Evolutionary conservation across 2,113 vertebrate species (phyloP).

Genomic region (Scatophagus argus): DNA sequence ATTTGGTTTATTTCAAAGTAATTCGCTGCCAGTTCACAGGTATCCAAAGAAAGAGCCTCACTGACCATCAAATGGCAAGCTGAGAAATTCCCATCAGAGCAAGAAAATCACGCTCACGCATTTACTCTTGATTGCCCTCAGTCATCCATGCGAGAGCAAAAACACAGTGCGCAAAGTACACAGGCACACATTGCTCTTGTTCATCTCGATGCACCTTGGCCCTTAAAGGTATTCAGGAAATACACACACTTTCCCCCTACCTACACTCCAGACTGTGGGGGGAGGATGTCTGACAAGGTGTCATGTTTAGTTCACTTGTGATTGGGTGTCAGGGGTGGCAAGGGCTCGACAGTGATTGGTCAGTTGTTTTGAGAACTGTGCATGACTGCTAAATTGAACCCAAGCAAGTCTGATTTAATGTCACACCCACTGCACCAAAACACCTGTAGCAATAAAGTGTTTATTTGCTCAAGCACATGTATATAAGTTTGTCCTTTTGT

Average conservation of each 20-base stretch:
- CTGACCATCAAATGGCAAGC: constrained; percentile 30
- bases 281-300: constrained; percentile 48
- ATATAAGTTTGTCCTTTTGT: neutral
- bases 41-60: constrained; percentile 9
- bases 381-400: neutral
- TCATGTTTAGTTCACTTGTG: constrained; percentile 40
- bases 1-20: constrained; percentile 52
- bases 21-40: constrained; percentile 51
- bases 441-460: neutral
- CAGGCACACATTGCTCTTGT: neutral
- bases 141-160: constrained; percentile 44
- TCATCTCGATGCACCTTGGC: neutral
- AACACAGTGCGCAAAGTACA: constrained; percentile 13
- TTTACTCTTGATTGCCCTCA: constrained; percentile 54
- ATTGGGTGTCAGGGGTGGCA: constrained; percentile 6
- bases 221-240: constrained; percentile 39
- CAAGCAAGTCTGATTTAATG: neutral
- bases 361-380: neutral
- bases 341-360: constrained; percentile 26
- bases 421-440: neutral
- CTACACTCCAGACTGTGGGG: constrained; percentile 44
- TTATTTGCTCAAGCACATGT: neutral
- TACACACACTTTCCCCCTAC: constrained; percentile 20
- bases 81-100: constrained; percentile 51
- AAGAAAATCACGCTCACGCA: constrained; percentile 37